A percentile compares a stretch with the other conserved stretches of the same genome.
These are phyloP conservation scores for Leptinotarsa haldemani DNA, from an alignment of 2,888 invertebrate species.

Conservation along the genomic window DNA sequence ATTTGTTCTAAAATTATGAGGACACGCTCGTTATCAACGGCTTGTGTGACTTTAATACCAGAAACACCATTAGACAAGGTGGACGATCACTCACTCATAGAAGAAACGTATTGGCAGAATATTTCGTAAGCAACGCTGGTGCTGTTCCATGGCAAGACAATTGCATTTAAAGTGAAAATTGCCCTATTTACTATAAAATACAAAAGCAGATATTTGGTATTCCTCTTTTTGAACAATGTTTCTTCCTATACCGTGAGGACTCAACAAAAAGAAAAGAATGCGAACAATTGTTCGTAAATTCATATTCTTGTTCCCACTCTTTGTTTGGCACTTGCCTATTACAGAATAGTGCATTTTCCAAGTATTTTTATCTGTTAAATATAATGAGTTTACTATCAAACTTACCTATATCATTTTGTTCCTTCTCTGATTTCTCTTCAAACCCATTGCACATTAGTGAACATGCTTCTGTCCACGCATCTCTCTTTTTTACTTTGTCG, in stretches of 20 bases:
- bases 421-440: conserved; percentile 15
- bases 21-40: conserved; percentile 15
- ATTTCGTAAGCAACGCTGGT: conserved; percentile 12
- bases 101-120: conserved; percentile 13
- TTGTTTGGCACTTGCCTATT: neutral
- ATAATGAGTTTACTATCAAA: conserved; percentile 17
- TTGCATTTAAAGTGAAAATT: conserved; percentile 1
- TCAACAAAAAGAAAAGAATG: neutral
- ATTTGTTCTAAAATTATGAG: too few species aligned
- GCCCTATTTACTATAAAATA: conserved; percentile 2
- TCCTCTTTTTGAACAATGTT: neutral
- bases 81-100: conserved; percentile 12
- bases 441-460: conserved; percentile 14
- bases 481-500: conserved; percentile 6
- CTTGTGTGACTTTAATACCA: conserved; percentile 5
- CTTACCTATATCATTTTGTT: conserved; percentile 19
- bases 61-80: conserved; percentile 8
- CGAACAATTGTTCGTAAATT: conserved; percentile 9
- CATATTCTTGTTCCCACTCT: conserved; percentile 1
- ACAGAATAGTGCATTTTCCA: neutral
- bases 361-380: conserved; percentile 9
- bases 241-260: neutral
- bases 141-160: conserved; percentile 5
- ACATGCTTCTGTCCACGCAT: conserved; percentile 16
- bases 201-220: neutral